Conservation (phyloP, 2,888 invertebrate genomes). For the Campoplex nolae region DNA sequence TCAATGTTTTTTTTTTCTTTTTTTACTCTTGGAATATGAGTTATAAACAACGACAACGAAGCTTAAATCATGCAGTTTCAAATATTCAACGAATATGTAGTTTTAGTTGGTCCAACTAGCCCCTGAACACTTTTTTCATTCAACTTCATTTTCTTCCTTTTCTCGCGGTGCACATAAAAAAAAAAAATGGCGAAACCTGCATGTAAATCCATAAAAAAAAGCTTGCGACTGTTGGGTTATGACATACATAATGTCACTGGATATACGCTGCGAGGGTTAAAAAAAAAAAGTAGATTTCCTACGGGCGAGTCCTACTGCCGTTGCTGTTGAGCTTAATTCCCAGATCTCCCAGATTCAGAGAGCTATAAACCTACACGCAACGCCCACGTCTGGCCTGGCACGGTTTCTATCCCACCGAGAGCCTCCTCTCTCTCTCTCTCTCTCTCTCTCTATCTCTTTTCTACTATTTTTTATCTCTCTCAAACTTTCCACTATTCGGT, state of each 20-base stretch:
- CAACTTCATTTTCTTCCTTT: not conserved
- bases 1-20: no score
- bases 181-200: not conserved
- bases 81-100: not conserved
- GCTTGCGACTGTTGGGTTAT: constrained; percentile 8
- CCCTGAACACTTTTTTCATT: not conserved
- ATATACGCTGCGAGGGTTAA: not conserved
- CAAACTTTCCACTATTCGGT: constrained; percentile 9
- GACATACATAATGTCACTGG: constrained; percentile 13
- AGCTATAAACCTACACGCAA: constrained; percentile 25
- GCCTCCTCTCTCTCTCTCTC: no score
- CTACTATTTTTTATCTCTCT: not conserved
- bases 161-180: not conserved
- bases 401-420: constrained; percentile 38
- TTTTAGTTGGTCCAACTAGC: not conserved
- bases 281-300: constrained; percentile 1
- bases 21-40: not conserved
- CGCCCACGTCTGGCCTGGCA: constrained; percentile 45
- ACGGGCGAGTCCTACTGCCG: constrained; percentile 1
- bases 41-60: not conserved
- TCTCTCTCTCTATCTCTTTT: not conserved
- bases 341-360: constrained; percentile 19
- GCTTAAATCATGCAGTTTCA: not conserved
- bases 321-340: constrained; percentile 21
- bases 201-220: not conserved